Percentiles rank a stretch among this genome's conserved stretches.
phyloP scores from a whole-genome alignment of 1,140 invertebrate species.

The Lanistes nyassanus region DNA sequence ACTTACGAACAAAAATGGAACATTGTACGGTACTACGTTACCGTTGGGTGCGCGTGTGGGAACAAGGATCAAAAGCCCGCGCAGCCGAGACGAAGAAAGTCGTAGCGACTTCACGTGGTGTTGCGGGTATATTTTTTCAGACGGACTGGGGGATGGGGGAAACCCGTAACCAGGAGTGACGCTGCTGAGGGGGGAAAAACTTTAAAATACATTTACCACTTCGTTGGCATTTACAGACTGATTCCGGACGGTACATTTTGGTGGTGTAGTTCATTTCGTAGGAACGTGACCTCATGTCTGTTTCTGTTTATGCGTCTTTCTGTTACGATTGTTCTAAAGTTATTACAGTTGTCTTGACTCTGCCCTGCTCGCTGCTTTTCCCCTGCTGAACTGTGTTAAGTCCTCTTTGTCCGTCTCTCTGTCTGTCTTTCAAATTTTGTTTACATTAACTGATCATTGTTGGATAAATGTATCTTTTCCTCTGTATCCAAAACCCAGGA shows the following conservation, averaged over 20 bases:
- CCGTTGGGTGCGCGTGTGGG: conserved; percentile 51
- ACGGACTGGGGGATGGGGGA: no score
- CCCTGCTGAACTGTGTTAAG: neutral
- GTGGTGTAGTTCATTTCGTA: neutral
- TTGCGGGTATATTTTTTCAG: no score
- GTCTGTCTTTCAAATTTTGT: conserved; percentile 8
- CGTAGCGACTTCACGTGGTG: neutral
- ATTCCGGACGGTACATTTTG: no score
- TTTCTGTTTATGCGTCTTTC: neutral
- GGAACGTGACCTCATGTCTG: neutral
- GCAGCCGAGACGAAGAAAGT: neutral
- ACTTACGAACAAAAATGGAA: conserved; percentile 53
- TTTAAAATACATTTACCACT: no score
- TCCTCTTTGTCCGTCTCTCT: conserved; percentile 5
- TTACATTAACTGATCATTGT: neutral
- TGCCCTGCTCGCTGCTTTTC: neutral
- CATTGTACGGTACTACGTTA: conserved; percentile 40
- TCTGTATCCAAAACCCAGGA: neutral
- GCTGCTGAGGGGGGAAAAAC: no score
- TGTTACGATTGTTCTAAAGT: neutral
- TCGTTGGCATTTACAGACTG: no score
- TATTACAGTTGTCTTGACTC: neutral
- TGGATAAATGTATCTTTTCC: neutral
- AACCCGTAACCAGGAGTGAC: no score
- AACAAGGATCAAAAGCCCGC: conserved; percentile 4